phyloP scores from a whole-genome alignment of 2,113 vertebrate genomes.

The Onychostruthus taczanowskii region DNA sequence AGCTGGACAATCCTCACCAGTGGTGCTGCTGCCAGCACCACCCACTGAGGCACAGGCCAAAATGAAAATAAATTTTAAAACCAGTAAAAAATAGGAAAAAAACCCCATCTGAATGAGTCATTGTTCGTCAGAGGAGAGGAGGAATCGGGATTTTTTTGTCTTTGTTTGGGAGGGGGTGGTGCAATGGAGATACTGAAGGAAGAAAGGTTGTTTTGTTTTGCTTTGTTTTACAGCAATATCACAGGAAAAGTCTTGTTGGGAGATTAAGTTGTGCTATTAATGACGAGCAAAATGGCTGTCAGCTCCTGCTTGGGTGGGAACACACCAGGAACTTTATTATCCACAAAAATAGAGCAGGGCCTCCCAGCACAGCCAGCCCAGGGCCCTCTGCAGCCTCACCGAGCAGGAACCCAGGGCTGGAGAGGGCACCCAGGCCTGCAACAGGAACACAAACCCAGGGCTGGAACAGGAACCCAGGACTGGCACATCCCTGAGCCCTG shows the following conservation, averaged over 20 bases:
- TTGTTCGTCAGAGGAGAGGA: background rate
- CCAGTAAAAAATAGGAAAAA: background rate
- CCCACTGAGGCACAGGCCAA: background rate
- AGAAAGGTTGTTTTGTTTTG: constrained; percentile 35
- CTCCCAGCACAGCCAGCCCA: background rate
- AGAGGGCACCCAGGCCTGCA: too few relatives aligned
- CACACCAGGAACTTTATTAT: background rate
- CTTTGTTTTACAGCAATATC: constrained; percentile 12
- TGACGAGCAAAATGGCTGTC: background rate
- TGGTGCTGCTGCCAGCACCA: background rate
- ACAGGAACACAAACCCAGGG: background rate
- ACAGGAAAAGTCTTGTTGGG: constrained; percentile 7
- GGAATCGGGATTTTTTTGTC: background rate
- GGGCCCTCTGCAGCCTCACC: background rate
- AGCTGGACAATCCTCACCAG: background rate
- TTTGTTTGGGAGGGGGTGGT: background rate
- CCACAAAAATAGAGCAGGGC: background rate
- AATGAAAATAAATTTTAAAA: background rate
- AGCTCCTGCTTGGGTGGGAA: background rate
- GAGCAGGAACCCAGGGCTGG: background rate
- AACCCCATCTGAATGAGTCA: background rate
- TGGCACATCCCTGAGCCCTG: background rate
- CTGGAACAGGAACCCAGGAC: background rate
- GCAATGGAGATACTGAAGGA: background rate
- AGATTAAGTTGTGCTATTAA: background rate